Evolutionary conservation across 2,113 vertebrate species (phyloP).

Genomic region (Colius striatus): DNA sequence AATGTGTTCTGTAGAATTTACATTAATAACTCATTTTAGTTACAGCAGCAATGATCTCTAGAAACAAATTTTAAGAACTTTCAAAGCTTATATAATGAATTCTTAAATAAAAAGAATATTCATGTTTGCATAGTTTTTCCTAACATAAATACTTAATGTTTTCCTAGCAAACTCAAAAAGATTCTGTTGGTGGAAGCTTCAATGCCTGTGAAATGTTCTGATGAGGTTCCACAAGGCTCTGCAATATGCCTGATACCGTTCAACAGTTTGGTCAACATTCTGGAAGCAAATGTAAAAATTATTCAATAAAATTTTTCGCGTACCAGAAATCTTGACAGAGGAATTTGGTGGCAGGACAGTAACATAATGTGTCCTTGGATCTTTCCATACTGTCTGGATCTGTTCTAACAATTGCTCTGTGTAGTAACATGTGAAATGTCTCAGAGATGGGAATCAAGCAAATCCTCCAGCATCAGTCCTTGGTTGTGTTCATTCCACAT

Average conservation of each 20-base stretch:
- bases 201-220: neutral
- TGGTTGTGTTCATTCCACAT: neutral
- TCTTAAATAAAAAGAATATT: neutral
- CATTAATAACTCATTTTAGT: conserved; percentile 30
- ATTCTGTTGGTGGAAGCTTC: neutral
- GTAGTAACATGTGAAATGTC: neutral
- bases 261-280: neutral
- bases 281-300: neutral
- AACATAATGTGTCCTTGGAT: neutral
- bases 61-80: conserved; percentile 10
- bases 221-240: neutral
- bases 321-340: neutral
- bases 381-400: accelerated
- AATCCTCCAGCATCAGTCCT: neutral
- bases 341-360: neutral
- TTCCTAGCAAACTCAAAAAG: neutral
- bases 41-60: conserved; percentile 31
- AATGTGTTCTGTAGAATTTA: conserved; percentile 3
- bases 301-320: neutral
- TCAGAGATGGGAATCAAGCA: neutral
- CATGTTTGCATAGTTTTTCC: neutral
- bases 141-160: neutral
- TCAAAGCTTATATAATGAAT: neutral
- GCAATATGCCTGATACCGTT: neutral
- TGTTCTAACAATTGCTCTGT: neutral